Evolutionary conservation across 2,113 vertebrate species (phyloP), one percentile per base, ranked within the genome.

Genomic region (Pampusana beccarii): DNA sequence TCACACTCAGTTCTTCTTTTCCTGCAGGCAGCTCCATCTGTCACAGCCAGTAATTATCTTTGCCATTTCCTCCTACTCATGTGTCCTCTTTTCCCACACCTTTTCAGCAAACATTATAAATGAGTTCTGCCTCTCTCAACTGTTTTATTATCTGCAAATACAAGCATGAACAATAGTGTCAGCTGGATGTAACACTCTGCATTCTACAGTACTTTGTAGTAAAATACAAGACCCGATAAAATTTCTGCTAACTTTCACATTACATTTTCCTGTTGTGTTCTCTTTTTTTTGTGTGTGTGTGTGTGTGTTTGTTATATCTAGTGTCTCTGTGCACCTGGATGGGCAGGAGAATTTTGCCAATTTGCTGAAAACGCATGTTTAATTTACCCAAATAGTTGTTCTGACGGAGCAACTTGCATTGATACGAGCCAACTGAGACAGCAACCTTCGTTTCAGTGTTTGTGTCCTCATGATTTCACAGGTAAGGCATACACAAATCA

Each of bases 261-360:
- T 80, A 18, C 3, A 51, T 90, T 77, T 79, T 85, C 11, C 57
- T 86, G 80, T 79, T 60, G 1, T 28, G 5, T 67, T 83, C 74
- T 50, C 28, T 86, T 33, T 64, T 25, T 14, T 79, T 36, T 81
- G n/a, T n/a, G n/a, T n/a, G 21, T 71, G 54, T 77, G 26, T 84
- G 26, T 86, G 6, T 86, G 2, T 81, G 24, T 90, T 90, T 91
- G 23, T 85, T 74, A 65, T 92, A 86, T 97, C 19, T 94, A 99
- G 98, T 98, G 98, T 69, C 81, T 98, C 88, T 99, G 98, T 80
- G 93, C 94, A 65, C 97, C 96, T 34, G 98, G 98, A 48, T 98
- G 96, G 98, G 98, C 91, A 18, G 98, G 96, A 81, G 95, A 98
- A 93, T 97, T 98, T 46, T 99, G 98, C 94, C 98, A 98, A 29